Evolutionary conservation across 2,797 vertebrate genomes (phyloP).

Genomic region (Arctocebus calabarensis): DNA sequence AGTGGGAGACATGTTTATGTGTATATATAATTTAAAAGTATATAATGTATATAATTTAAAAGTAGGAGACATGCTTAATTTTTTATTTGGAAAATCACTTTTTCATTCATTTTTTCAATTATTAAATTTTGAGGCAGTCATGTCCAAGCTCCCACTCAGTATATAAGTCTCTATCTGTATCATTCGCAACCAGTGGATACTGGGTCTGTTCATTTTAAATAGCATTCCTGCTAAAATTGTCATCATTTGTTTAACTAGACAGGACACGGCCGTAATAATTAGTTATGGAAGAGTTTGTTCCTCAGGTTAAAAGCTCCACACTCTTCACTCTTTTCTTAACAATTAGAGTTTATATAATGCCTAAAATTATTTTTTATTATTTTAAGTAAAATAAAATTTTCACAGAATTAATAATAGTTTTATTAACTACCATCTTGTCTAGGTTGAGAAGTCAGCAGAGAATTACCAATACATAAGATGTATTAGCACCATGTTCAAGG

Average conservation of each 20-base stretch:
- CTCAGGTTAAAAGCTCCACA: not conserved
- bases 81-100: not conserved
- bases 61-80: not conserved
- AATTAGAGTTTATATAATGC: not conserved
- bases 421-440: not conserved
- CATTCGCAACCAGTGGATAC: not conserved
- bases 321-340: not conserved
- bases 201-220: conserved; percentile 24
- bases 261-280: not conserved
- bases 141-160: not conserved
- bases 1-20: not conserved
- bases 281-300: not conserved
- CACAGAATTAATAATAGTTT: not conserved
- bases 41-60: not conserved
- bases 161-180: not conserved
- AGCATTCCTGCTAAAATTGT: not conserved
- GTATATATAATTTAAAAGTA: not conserved
- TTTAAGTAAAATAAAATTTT: conserved; percentile 23
- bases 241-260: not conserved
- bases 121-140: not conserved
- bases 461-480: not conserved
- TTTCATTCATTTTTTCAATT: no score
- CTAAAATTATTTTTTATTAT: not conserved
- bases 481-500: not conserved
- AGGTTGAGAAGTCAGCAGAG: not conserved